Evolutionary conservation across 2,888 invertebrate genomes (phyloP).

Genomic region (Sylvicola fuscatus): DNA sequence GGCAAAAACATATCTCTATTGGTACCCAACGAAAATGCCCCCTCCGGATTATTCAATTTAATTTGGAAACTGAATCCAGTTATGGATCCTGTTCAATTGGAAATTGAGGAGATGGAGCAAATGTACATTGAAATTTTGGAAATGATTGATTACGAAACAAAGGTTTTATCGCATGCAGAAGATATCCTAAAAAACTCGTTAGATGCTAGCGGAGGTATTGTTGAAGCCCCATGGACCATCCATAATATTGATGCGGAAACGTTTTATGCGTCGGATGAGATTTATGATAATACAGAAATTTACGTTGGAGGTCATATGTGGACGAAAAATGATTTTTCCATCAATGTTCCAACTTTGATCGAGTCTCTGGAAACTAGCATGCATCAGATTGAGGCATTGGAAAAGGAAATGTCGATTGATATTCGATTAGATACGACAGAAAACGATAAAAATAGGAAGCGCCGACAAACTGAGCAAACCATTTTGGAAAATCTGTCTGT

Average conservation of each 20-base stretch:
- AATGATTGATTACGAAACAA: constrained; percentile 4
- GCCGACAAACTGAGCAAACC: neutral
- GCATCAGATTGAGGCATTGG: neutral
- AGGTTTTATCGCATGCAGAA: neutral
- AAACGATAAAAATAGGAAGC: neutral
- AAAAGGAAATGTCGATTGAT: neutral
- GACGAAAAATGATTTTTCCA: constrained; percentile 13
- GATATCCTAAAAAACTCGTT: neutral
- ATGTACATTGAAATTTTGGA: constrained; percentile 1
- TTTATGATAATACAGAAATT: constrained; percentile 12
- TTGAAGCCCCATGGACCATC: constrained; percentile 10
- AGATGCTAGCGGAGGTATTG: constrained; percentile 3
- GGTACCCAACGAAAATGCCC: constrained; percentile 17
- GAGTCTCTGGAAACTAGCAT: neutral
- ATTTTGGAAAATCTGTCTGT: constrained; percentile 5
- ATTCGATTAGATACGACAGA: neutral
- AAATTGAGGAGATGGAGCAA: neutral
- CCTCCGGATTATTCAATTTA: constrained; percentile 18
- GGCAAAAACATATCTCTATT: constrained; percentile 15
- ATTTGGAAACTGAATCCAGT: constrained; percentile 8
- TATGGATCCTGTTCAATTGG: neutral
- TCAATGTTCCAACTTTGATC: constrained; percentile 7
- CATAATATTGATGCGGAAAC: neutral
- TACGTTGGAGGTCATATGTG: constrained; percentile 16
- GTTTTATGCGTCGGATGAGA: constrained; percentile 1